Evolutionary conservation across 2,888 invertebrate species (phyloP), one percentile per base, ranked within the genome.

Genomic region (Dryococelus australis): DNA sequence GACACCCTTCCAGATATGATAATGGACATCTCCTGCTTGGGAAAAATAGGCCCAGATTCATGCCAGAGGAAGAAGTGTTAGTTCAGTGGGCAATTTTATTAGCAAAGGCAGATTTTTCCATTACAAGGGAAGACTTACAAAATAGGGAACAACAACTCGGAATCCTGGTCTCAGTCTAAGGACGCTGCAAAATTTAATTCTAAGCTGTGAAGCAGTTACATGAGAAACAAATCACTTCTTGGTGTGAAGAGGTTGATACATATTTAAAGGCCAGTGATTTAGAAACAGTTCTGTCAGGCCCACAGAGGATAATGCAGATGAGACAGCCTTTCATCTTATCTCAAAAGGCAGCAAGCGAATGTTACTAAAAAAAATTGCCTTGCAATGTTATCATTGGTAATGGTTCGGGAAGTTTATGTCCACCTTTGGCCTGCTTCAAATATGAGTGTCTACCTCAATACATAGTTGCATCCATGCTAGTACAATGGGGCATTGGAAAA

Each of bases 301-400:
- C 90, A 47, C 86, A 86, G 10, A 88, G 91, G 79, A 89, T 86
- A 92, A 92, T 89, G 90, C 89, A 24, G 92, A 92, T 89, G 92
- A 92, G 89, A 91, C 90, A 27, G 91, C 1, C 91, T 5, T 92
- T 92, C 92, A 90, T 88, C 89, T 92, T 53, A 89, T 89, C 78
- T 92, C 92, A 28, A 92, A 92, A 89, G 89, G 89, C 3, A 89
- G 90, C 90, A 89, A 43, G 89, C 90, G 35, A 90, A 90, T 47
- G 8, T 16, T 0, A 47, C 10, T 0, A 16, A 47, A 47, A 47
- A 47, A 47, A 16, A 47, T 3, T 47, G 47, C 47, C 47, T 47
- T 10, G 8, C 81, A 90, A 8, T 47, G 47, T 47, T 16, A 16
- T 16, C 16, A 47, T 47, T 26, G 90, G 88, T 65, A 90, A 90